Percentiles rank a stretch among this genome's conserved stretches.
These are phyloP conservation scores for Equus przewalskii DNA, from an alignment of 2,113 vertebrate genomes.

Conservation along the genomic window DNA sequence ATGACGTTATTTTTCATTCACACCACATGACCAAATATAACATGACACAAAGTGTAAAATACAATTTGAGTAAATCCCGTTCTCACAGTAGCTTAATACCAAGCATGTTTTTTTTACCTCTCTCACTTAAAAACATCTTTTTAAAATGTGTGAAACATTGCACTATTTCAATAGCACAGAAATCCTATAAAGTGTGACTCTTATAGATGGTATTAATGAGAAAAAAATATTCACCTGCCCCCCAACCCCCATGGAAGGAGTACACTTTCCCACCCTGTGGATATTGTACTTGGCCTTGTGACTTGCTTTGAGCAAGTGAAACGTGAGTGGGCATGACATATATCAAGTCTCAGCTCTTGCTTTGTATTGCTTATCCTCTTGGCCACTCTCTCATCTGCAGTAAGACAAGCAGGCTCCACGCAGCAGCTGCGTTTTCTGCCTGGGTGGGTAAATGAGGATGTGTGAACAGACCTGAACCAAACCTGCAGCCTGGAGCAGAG, in stretches of 20 bases:
- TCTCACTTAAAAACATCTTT: neutral
- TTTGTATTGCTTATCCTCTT: neutral
- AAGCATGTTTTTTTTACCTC: neutral
- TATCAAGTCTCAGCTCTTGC: neutral
- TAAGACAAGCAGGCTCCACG: neutral
- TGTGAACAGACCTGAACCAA: neutral
- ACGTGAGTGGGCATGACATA: neutral
- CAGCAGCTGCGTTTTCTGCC: neutral
- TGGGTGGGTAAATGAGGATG: neutral
- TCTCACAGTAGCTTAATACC: neutral
- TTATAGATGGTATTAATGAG: neutral
- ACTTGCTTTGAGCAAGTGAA: neutral
- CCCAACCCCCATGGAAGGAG: neutral
- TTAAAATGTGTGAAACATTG: neutral
- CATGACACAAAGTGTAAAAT: neutral
- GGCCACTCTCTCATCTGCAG: neutral
- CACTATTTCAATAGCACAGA: neutral
- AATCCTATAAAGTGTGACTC: neutral
- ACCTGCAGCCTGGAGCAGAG: neutral
- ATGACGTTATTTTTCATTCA: neutral
- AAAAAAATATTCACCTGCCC: neutral
- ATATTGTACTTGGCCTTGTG: neutral
- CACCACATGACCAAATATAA: neutral
- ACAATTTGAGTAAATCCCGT: neutral
- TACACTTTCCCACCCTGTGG: neutral